These are phyloP conservation scores for Frankliniella intonsa DNA, from an alignment of 2,888 invertebrate genomes.

Conservation along the genomic window DNA sequence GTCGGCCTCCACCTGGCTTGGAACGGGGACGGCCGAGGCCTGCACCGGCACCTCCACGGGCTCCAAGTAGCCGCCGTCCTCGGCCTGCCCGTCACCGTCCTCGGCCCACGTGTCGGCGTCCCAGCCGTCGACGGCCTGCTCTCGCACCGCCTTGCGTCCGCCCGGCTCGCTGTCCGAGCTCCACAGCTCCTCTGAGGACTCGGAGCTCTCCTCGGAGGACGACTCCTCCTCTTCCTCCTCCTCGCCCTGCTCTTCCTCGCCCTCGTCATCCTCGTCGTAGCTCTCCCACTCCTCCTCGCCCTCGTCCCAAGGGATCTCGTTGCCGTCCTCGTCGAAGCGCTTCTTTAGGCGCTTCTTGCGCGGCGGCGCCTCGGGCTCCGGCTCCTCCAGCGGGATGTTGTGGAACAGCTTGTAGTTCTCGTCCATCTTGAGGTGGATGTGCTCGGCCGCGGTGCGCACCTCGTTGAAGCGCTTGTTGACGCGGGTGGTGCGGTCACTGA, in stretches of 20 bases:
- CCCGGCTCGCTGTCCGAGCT: conserved; percentile 20
- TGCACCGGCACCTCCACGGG: not conserved
- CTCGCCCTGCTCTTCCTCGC: conserved; percentile 34
- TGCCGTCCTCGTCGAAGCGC: conserved; percentile 57
- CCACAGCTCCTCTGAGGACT: conserved; percentile 11
- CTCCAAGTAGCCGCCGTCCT: not conserved
- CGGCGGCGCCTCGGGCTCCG: conserved; percentile 15
- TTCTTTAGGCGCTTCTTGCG: not conserved
- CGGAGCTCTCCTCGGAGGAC: conserved; percentile 15
- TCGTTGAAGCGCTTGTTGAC: conserved; percentile 48
- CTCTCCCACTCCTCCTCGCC: conserved; percentile 28
- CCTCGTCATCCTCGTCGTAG: conserved; percentile 32
- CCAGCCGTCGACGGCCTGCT: conserved; percentile 16
- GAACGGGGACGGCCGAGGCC: not conserved
- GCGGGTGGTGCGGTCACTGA: conserved; percentile 49
- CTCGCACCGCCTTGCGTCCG: not conserved
- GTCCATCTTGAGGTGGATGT: conserved; percentile 56
- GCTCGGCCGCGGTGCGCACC: conserved; percentile 52
- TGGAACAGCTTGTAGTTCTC: conserved; percentile 67
- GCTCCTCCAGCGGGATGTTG: conserved; percentile 50
- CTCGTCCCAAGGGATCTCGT: conserved; percentile 52
- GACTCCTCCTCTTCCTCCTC: conserved; percentile 35
- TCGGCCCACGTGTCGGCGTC: not conserved
- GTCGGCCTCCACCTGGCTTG: conserved; percentile 32
- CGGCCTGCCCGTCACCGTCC: not conserved